Evolutionary conservation across 2,113 vertebrate species (phyloP).

Genomic region (Pelusios castaneus): DNA sequence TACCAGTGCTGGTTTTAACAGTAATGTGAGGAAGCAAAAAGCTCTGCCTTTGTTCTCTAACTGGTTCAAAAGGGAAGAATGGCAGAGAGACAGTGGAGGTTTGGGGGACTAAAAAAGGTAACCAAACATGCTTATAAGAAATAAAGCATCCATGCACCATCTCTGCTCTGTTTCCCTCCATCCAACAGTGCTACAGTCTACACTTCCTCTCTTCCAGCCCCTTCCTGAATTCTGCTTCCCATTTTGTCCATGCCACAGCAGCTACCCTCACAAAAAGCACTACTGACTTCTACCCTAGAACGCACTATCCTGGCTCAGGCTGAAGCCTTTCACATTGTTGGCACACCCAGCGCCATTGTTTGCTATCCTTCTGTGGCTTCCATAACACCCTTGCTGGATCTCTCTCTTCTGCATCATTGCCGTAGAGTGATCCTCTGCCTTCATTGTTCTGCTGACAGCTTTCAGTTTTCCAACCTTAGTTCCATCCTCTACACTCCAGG

Average conservation of each 20-base stretch:
- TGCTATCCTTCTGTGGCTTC: neutral
- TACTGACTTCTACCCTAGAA: neutral
- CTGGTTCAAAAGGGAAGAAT: too few species aligned
- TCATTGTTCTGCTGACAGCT: neutral
- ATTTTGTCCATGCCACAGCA: fast-evolving
- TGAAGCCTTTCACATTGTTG: neutral
- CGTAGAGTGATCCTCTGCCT: too few species aligned
- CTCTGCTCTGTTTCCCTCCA: neutral
- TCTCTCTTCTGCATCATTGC: too few species aligned
- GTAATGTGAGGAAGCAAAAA: too few species aligned
- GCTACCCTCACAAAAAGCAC: too few species aligned
- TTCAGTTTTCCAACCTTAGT: neutral
- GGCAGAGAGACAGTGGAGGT: too few species aligned
- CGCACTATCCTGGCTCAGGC: neutral
- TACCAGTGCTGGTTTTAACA: too few species aligned
- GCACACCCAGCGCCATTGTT: neutral
- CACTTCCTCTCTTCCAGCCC: neutral
- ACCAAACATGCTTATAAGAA: too few species aligned
- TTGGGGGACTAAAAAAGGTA: too few species aligned
- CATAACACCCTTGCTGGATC: too few species aligned
- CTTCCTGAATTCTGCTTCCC: neutral
- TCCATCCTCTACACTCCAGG: neutral
- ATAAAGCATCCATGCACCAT: too few species aligned
- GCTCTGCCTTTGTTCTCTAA: too few species aligned
- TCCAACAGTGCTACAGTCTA: neutral